Percentiles rank a stretch among this genome's conserved stretches.
These are phyloP conservation scores for Lysiphlebus fabarum DNA, from an alignment of 1,140 invertebrate species.

Conservation along the genomic window DNA sequence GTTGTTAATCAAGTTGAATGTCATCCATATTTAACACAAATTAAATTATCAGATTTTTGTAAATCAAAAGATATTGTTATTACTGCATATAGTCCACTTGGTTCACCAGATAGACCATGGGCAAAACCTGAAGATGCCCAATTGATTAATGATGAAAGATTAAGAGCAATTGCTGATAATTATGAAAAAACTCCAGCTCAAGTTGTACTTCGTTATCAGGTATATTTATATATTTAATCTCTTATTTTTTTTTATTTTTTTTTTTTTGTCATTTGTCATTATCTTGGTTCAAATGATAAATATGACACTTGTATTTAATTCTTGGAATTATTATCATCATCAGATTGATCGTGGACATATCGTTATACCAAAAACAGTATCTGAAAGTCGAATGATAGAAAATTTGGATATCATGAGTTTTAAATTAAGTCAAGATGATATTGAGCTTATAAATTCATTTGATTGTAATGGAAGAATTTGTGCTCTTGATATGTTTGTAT, in stretches of 20 bases:
- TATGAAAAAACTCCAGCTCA: slow-evolving; percentile 72
- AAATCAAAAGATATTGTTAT: slow-evolving; percentile 59
- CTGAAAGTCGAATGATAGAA: slow-evolving; percentile 54
- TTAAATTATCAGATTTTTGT: slow-evolving; percentile 64
- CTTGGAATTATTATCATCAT: slow-evolving; percentile 26
- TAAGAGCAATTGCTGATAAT: slow-evolving; percentile 63
- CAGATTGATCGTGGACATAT: slow-evolving; percentile 72
- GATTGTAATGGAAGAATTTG: slow-evolving; percentile 39
- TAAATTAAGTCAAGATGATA: slow-evolving; percentile 51
- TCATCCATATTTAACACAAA: slow-evolving; percentile 71
- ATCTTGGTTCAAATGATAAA: neutral
- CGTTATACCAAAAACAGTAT: slow-evolving; percentile 74
- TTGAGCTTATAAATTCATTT: slow-evolving; percentile 44
- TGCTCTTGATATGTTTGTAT: slow-evolving; percentile 35
- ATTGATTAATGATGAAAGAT: slow-evolving; percentile 62
- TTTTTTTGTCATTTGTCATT: neutral
- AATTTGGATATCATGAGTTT: slow-evolving; percentile 62
- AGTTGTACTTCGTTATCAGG: slow-evolving; percentile 58
- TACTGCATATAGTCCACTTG: slow-evolving; percentile 71
- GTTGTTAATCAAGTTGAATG: slow-evolving; percentile 76
- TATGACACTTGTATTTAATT: slow-evolving; percentile 10
- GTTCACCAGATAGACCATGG: slow-evolving; percentile 65
- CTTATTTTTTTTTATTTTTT: too few species aligned
- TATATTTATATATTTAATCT: slow-evolving; percentile 29
- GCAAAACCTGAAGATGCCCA: slow-evolving; percentile 67